A percentile compares a stretch with the other conserved stretches of the same genome.
Evolutionary conservation across 2,888 invertebrate genomes (phyloP).

Genomic region (Acanthosepion lycidas): DNA sequence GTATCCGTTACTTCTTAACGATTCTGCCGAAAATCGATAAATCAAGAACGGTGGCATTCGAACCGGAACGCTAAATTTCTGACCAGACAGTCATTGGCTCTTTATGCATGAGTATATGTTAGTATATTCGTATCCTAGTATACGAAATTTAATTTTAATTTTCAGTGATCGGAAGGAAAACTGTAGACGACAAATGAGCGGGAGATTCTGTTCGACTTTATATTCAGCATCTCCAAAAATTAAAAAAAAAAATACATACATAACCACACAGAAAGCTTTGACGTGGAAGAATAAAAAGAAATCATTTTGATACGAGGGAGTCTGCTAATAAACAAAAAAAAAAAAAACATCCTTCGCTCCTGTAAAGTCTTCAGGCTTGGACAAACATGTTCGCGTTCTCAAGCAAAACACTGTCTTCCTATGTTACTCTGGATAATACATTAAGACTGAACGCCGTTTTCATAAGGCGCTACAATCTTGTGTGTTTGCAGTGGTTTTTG

Average conservation of each 20-base stretch:
- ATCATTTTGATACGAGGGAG: neutral
- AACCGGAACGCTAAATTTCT: no score
- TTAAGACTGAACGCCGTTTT: neutral
- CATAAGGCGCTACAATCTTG: neutral
- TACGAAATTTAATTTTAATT: neutral
- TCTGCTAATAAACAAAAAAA: neutral
- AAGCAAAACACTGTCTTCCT: neutral
- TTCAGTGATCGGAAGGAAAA: neutral
- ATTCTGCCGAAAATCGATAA: no score
- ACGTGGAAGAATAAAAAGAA: neutral
- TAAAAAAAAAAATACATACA: neutral
- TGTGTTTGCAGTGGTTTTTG: neutral
- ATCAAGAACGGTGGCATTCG: no score
- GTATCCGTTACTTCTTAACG: no score
- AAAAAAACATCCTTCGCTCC: neutral
- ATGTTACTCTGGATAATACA: neutral
- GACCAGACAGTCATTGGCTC: no score
- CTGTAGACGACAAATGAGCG: neutral
- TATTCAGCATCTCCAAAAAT: neutral
- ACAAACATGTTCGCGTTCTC: neutral
- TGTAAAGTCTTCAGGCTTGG: constrained; percentile 11
- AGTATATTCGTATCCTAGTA: no score
- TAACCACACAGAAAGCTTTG: neutral
- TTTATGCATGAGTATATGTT: no score
- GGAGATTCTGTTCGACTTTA: neutral